Evolutionary conservation across 1,140 invertebrate genomes (phyloP), one percentile per base, ranked within the genome.

Genomic region (Nomia melanderi): DNA sequence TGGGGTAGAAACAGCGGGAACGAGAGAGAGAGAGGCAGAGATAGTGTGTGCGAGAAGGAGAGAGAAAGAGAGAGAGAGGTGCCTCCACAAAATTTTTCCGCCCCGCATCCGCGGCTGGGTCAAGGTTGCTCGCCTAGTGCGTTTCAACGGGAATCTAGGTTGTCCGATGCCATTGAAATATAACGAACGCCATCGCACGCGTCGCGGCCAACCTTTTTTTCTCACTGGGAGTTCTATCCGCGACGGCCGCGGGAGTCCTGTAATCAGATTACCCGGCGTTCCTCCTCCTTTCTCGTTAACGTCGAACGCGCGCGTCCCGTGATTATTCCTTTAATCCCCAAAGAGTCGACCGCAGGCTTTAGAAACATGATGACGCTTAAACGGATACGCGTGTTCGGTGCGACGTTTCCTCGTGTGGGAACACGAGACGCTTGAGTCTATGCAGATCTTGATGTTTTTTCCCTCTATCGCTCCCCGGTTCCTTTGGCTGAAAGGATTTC

Each of bases 61-160:
- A 36, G 8, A 44, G 2, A 47, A 4, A 47, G 44, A 47, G 44
- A 47, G 17, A 47, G 47, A 50, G 4, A 0, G 11, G 41, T 20
- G 73, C 23, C 59, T 59, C 57, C 54, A 17, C 73, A n/a, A 69
- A 60, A 69, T 76, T 76, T 76, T 76, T 66, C 64, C 11, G n/a
- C 63, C 29, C 1, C 27, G 41, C n/a, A 50, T 44, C 56, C 33
- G 31, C n/a, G 1, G 73, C n/a, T 41, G 31, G 75, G 75, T 77
- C 75, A 76, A 76, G 73, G 64, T 76, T 66, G 36, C 36, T 7
- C 47, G 17, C 25, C 31, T 12, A 56, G 56, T 47, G 72, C 50
- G 64, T 36, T 76, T 76, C 54, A 76, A 25, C 36, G 23, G 39
- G 53, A 75, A 75, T 75, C 72, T 67, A 41, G 63, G 39, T 57